Evolutionary conservation across 2,113 vertebrate genomes (phyloP), one percentile per base, ranked within the genome.

Genomic region (Pseudonaja textilis): DNA sequence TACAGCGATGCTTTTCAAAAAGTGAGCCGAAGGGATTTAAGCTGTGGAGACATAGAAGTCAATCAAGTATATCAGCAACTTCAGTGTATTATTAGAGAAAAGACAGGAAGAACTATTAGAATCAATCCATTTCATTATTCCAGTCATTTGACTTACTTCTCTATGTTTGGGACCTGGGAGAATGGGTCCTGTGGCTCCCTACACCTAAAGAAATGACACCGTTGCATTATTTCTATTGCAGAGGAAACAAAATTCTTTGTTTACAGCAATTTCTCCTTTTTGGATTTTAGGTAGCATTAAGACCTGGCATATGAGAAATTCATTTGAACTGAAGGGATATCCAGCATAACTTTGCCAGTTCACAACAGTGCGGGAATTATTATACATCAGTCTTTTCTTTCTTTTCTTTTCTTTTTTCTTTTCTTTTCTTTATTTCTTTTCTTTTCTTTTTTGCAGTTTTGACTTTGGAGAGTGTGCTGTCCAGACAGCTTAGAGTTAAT

Each of bases 311-410:
- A 50, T 22, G n/a, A 61, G 14, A 29, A 42, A 89, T 61, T 26
- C 89, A 34, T 50, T 88, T 88, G 45, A 89, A 91, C 93, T 89
- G 45, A 14, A 1, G 1, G 0, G 92, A 93, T 94, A 64, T 89
- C 74, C 9, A 59, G 18, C 1, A 39, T 42, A 89, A 47, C 20
- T 11, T 55, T 34, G 54, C 93, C 88, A 91, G 92, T 0, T 42
- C 0, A 26, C 2, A 1, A 45, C 3, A 14, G 91, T 89, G 87
- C 45, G 22, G 39, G 3, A 47, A 56, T 88, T 85, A 26, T 91
- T 52, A 26, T 91, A 29, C 1, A 0, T 89, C 42, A 91, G 69
- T 52, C 52, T 61, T 61, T 12, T 9, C 26, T 61, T 55, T 7
- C 7, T 23, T 4, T 23, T 23, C 2, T 23, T 7, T n/a, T 23